Conservation (phyloP, 2,888 invertebrate species). For the Lathronympha strigana region DNA sequence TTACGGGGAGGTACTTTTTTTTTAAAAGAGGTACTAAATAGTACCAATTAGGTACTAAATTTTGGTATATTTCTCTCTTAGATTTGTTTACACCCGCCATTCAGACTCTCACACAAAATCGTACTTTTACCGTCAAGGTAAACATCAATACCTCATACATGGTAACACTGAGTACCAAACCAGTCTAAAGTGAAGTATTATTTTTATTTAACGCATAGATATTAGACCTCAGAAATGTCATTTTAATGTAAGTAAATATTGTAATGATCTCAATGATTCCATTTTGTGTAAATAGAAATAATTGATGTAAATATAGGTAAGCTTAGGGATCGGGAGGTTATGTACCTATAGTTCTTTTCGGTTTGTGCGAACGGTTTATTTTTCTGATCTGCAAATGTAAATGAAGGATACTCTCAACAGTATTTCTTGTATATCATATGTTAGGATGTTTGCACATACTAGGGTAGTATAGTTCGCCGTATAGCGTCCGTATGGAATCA, state of each 20-base stretch:
- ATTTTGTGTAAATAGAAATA: conserved; percentile 78
- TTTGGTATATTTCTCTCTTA: too few relatives aligned
- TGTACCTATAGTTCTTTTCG: conserved; percentile 50
- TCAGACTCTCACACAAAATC: too few relatives aligned
- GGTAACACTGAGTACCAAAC: conserved; percentile 70
- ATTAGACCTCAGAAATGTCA: conserved; percentile 72
- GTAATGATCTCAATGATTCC: conserved; percentile 84
- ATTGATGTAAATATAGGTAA: conserved; percentile 73
- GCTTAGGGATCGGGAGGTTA: conserved; percentile 56
- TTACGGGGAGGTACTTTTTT: too few relatives aligned
- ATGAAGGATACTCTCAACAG: conserved; percentile 38
- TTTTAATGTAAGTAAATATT: conserved; percentile 68
- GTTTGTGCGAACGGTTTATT: conserved; percentile 54
- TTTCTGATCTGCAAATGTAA: conserved; percentile 41
- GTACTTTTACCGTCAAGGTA: conserved; percentile 45
- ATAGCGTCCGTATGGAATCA: conserved; percentile 77
- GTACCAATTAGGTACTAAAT: too few relatives aligned
- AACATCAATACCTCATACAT: conserved; percentile 69
- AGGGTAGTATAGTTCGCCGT: conserved; percentile 63
- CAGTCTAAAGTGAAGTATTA: conserved; percentile 81
- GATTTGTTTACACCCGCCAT: too few relatives aligned
- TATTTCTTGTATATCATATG: conserved; percentile 47
- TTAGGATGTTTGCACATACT: conserved; percentile 55
- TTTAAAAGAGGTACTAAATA: too few relatives aligned
- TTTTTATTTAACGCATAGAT: conserved; percentile 65